Conservation (phyloP, 2,888 invertebrate genomes). For the Lasioglossum vierecki region DNA sequence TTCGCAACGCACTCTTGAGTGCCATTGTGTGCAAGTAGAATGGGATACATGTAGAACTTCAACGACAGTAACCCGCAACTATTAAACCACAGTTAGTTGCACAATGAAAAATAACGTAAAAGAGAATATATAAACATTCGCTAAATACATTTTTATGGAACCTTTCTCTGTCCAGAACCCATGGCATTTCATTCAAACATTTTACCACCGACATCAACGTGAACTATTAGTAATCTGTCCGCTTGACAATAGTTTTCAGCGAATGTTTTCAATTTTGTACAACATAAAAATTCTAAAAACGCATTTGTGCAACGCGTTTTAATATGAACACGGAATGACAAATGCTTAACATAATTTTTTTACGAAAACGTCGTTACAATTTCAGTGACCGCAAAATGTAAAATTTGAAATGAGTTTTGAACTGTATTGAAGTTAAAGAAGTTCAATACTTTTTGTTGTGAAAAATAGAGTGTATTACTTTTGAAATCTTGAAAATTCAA, state of each 20-base stretch:
- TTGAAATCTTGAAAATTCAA: background rate
- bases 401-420: background rate
- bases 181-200: background rate
- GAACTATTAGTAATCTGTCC: background rate
- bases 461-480: background rate
- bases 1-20: constrained; percentile 8
- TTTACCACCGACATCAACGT: background rate
- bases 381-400: background rate
- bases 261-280: background rate
- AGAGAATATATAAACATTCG: background rate
- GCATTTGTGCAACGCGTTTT: background rate
- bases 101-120: background rate
- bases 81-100: background rate
- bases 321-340: too few species aligned
- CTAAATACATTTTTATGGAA: background rate
- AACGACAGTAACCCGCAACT: background rate
- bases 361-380: background rate
- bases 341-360: background rate
- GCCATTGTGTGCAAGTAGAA: constrained; percentile 14
- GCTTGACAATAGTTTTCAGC: background rate
- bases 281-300: background rate
- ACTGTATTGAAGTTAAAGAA: too few species aligned
- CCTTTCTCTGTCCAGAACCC: background rate
- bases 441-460: background rate
- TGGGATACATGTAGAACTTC: constrained; percentile 4